Evolutionary conservation across 2,888 invertebrate genomes (phyloP), one percentile per base, ranked within the genome.

Genomic region (Hermaeophaga mercurialis): DNA sequence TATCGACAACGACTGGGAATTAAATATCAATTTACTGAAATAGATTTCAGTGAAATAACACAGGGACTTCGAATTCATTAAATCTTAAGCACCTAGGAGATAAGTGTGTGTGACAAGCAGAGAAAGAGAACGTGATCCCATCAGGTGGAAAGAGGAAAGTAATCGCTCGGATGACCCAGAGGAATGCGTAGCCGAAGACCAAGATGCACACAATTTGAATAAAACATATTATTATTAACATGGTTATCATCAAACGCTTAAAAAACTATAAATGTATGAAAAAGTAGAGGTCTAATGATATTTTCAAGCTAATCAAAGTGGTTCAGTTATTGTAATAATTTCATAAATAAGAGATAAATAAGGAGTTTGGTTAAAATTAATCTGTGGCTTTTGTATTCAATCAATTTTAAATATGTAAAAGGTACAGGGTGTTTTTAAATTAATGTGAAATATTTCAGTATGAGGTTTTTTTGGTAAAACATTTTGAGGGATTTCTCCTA

Each of bases 21-120:
- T 71, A 71, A 70, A 72, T 72, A 70, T 71, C 72, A 72, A 71
- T 72, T 71, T 72, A 71, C 70, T 70, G 69, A 70, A 70, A 70
- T 68, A 66, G 69, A 66, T 70, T 70, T 70, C 67, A 70, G 65
- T 68, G 63, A 65, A 71, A 70, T 68, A 70, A 70, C 70, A 69
- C 64, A 62, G 64, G 66, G 67, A 67, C 68, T 67, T 70, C 68
- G 70, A 70, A 70, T 72, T 72, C 71, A 72, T 72, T 71, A 72
- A 70, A 69, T 69, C 71, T 70, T 68, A 70, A 72, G 70, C 69
- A 67, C 70, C 66, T 68, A 45, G 45, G 52, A 67, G 69, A 72
- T 70, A 71, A 71, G 68, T 65, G 65, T 63, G 64, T 66, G 71
- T 69, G 70, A 73, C 71, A 70, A 63, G 62, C 57, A 54, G 64